Evolutionary conservation across 2,113 vertebrate species (phyloP).

Genomic region (Eolophus roseicapilla): DNA sequence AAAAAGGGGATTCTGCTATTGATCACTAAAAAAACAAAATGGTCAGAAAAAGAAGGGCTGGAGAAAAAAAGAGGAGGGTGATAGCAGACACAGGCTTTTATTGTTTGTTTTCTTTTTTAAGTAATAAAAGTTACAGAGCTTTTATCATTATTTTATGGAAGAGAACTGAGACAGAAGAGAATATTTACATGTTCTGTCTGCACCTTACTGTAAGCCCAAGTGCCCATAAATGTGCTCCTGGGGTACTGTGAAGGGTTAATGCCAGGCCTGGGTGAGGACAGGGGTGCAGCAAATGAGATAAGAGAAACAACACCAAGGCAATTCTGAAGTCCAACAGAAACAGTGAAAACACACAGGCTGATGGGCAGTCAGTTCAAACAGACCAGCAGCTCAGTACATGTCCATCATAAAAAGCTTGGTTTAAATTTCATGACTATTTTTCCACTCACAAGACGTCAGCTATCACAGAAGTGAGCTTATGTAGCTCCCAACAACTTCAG

Average conservation of each 20-base stretch:
- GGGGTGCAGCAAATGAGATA: neutral
- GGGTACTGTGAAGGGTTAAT: neutral
- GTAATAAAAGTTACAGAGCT: neutral
- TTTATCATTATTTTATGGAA: neutral
- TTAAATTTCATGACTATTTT: neutral
- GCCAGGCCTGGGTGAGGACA: neutral
- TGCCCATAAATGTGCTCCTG: neutral
- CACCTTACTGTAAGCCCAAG: neutral
- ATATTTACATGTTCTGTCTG: neutral
- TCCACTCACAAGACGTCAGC: neutral
- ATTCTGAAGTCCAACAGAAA: neutral
- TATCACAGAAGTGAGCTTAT: neutral
- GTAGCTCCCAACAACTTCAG: neutral
- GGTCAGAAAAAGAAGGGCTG: neutral
- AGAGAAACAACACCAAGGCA: neutral
- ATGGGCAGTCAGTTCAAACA: neutral
- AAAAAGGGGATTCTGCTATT: neutral
- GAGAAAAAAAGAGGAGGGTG: accelerated
- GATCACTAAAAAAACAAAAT: neutral
- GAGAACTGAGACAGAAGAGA: neutral
- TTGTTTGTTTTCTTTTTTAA: neutral
- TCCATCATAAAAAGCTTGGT: neutral
- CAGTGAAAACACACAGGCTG: neutral
- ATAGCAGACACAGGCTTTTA: neutral
- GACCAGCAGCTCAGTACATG: accelerated